Evolutionary conservation across 2,113 vertebrate species (phyloP).

Genomic region (Hyperoodon ampullatus): DNA sequence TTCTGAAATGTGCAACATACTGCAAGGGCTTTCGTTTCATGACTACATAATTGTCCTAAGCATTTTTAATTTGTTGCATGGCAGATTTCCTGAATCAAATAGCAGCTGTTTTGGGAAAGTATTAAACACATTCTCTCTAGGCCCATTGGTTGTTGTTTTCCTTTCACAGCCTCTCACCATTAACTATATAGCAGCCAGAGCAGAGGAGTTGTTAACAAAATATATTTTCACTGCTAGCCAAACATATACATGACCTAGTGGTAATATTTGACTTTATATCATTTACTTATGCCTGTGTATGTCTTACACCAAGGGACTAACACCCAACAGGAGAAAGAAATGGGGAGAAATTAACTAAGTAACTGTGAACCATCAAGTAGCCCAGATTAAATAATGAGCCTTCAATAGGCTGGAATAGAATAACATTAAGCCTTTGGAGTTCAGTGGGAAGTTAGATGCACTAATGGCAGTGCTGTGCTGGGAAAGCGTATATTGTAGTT

Average conservation of each 20-base stretch:
- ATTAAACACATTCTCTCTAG: not conserved
- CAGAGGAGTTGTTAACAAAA: not conserved
- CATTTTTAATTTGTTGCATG: slow-evolving; percentile 68
- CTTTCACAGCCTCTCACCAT: slow-evolving; percentile 53
- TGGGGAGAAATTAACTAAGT: not conserved
- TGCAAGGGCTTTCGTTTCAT: slow-evolving; percentile 67
- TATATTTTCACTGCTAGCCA: slow-evolving; percentile 15
- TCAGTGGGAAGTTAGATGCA: slow-evolving; percentile 79
- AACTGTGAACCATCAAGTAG: slow-evolving; percentile 66
- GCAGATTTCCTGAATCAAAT: slow-evolving; percentile 46
- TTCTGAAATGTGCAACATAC: slow-evolving; percentile 54
- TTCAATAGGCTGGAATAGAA: slow-evolving; percentile 81
- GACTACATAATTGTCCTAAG: slow-evolving; percentile 57
- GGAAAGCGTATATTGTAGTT: slow-evolving; percentile 81
- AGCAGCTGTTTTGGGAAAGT: slow-evolving; percentile 23
- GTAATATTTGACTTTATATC: slow-evolving; percentile 54
- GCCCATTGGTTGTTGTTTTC: slow-evolving; percentile 42
- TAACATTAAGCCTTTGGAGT: slow-evolving; percentile 82
- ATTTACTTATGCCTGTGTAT: slow-evolving; percentile 59
- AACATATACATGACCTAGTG: slow-evolving; percentile 52
- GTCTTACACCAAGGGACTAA: slow-evolving; percentile 50
- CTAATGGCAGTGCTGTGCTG: slow-evolving; percentile 85
- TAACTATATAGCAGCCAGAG: slow-evolving; percentile 38
- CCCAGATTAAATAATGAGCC: slow-evolving; percentile 85
- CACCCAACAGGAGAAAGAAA: slow-evolving; percentile 49